A percentile compares a stretch with the other conserved stretches of the same genome.
Evolutionary conservation across 2,888 invertebrate species (phyloP).

Genomic region (Chelonus formosanus): DNA sequence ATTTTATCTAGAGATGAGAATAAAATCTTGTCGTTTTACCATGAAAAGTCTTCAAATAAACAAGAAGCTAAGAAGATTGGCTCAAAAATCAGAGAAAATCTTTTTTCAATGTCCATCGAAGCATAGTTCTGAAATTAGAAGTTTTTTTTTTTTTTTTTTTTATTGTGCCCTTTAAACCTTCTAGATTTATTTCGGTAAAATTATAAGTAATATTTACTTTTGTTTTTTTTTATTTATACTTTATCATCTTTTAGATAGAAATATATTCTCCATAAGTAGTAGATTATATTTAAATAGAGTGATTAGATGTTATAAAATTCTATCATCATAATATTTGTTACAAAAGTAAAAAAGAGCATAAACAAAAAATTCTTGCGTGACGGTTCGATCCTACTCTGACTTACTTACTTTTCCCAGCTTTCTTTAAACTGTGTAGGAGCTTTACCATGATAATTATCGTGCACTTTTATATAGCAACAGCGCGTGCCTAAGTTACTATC

Average conservation of each 20-base stretch:
- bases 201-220: too few relatives aligned
- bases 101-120: too few relatives aligned
- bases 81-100: not conserved
- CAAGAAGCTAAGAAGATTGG: not conserved
- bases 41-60: too few relatives aligned
- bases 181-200: too few relatives aligned
- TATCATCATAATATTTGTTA: not conserved
- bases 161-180: too few relatives aligned
- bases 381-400: constrained; percentile 39
- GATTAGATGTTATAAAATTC: not conserved
- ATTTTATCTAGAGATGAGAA: not conserved
- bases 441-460: constrained; percentile 57
- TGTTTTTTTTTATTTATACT: too few relatives aligned
- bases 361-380: constrained; percentile 54
- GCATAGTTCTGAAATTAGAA: too few relatives aligned
- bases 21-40: not conserved
- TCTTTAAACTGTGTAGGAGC: constrained; percentile 19
- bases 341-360: constrained; percentile 1
- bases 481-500: constrained; percentile 56
- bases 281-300: not conserved
- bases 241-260: too few relatives aligned
- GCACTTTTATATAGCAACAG: constrained; percentile 41
- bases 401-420: not conserved
- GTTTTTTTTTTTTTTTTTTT: too few relatives aligned
- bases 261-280: too few relatives aligned